Conservation (phyloP, 2,888 invertebrate genomes). For the Pseudococcus viburni region DNA sequence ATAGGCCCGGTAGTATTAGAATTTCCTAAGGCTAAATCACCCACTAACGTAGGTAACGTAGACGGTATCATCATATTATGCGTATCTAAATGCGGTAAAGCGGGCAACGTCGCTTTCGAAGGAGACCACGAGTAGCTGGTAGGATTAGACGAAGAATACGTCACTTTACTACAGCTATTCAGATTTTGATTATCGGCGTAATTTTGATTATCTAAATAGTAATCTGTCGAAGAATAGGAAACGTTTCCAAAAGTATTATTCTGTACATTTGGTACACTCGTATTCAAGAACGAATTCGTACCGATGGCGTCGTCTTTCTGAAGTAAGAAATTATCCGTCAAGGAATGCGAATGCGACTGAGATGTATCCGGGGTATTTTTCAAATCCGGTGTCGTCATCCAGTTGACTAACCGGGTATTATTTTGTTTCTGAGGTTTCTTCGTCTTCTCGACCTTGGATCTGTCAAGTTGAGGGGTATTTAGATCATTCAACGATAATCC, state of each 20-base stretch:
- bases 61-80: constrained; percentile 71
- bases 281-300: constrained; percentile 4
- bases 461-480: constrained; percentile 45
- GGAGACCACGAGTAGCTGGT: constrained; percentile 69
- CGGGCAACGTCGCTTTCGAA: constrained; percentile 68
- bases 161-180: constrained; percentile 40
- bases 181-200: constrained; percentile 50
- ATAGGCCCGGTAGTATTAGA: constrained; percentile 62
- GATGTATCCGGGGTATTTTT: constrained; percentile 54
- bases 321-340: constrained; percentile 37
- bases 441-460: constrained; percentile 63
- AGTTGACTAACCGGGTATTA: constrained; percentile 74
- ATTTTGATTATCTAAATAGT: constrained; percentile 60
- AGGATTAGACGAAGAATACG: constrained; percentile 59
- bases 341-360: constrained; percentile 35
- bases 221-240: constrained; percentile 54
- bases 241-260: constrained; percentile 53
- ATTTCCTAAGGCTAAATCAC: constrained; percentile 75
- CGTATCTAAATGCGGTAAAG: constrained; percentile 68
- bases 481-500: constrained; percentile 19
- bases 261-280: constrained; percentile 2
- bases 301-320: constrained; percentile 55
- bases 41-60: constrained; percentile 76
- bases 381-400: constrained; percentile 77
- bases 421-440: constrained; percentile 66